Conservation (phyloP, 2,888 invertebrate genomes). For the Rhabditophanes sp. region DNA sequence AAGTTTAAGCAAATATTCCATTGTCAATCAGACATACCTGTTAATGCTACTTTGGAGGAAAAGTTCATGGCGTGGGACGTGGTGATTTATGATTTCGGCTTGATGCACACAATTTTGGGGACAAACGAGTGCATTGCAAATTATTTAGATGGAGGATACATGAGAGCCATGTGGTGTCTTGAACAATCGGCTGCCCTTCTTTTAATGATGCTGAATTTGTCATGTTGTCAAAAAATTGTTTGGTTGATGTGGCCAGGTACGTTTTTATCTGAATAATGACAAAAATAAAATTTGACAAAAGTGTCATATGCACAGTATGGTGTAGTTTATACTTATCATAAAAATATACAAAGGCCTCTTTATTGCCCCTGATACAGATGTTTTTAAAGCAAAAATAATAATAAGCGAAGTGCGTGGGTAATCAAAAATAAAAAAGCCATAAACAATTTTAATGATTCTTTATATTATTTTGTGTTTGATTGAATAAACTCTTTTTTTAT, state of each 20-base stretch:
- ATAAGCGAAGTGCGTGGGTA: not conserved
- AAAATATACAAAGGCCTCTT: too few relatives aligned
- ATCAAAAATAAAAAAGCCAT: not conserved
- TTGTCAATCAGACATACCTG: slow-evolving; percentile 29
- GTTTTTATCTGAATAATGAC: slow-evolving; percentile 1
- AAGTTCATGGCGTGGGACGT: slow-evolving; percentile 38
- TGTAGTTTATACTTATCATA: not conserved
- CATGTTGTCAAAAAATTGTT: slow-evolving; percentile 18
- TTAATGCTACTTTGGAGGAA: slow-evolving; percentile 21
- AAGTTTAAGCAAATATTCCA: slow-evolving; percentile 27
- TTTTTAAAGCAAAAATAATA: not conserved
- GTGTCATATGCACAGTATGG: not conserved
- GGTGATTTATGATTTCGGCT: slow-evolving; percentile 43
- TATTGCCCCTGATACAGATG: too few relatives aligned
- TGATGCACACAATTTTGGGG: slow-evolving; percentile 40
- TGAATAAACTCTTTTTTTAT: slow-evolving; percentile 1
- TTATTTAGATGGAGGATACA: slow-evolving; percentile 43
- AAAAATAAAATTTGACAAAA: not conserved
- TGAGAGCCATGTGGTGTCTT: slow-evolving; percentile 32
- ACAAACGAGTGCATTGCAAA: slow-evolving; percentile 43
- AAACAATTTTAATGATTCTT: not conserved
- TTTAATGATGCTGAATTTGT: slow-evolving; percentile 19
- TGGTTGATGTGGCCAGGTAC: slow-evolving; percentile 42
- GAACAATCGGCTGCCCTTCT: slow-evolving; percentile 29
- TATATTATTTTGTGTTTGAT: not conserved